phyloP scores from a whole-genome alignment of 2,888 invertebrate genomes.

The Hanleya hanleyi region DNA sequence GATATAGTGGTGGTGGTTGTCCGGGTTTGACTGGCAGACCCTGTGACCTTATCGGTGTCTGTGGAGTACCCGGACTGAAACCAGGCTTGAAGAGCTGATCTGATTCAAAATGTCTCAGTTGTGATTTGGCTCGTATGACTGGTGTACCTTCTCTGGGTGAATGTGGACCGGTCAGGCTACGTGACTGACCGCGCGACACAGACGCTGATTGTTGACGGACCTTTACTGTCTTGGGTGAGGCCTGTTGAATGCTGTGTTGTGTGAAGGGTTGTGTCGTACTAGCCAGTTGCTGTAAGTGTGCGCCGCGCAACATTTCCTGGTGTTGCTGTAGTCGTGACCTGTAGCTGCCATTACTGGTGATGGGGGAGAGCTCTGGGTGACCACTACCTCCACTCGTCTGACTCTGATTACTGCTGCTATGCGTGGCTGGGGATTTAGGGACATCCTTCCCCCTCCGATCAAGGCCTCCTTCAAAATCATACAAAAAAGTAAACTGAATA shows the following conservation, averaged over 20 bases:
- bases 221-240: not conserved
- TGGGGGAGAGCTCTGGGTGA: conserved; percentile 37
- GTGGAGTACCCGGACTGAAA: not conserved
- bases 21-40: not conserved
- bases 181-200: not conserved
- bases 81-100: not conserved
- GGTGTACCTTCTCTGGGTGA: not conserved
- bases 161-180: not conserved
- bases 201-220: not conserved
- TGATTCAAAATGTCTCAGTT: not conserved
- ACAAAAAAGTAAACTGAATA: too few relatives aligned
- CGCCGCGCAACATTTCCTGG: conserved; percentile 6
- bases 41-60: not conserved
- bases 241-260: not conserved
- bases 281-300: not conserved
- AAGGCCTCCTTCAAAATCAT: too few relatives aligned
- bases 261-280: not conserved
- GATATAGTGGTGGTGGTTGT: conserved; percentile 21
- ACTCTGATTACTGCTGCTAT: not conserved
- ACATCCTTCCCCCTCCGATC: not conserved
- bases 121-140: not conserved
- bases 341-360: conserved; percentile 56
- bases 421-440: not conserved
- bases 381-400: conserved; percentile 1
- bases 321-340: conserved; percentile 46